Percentiles rank a stretch among this genome's conserved stretches.
Conservation (phyloP, 2,888 invertebrate genomes). For the Nemoura dubitans region DNA sequence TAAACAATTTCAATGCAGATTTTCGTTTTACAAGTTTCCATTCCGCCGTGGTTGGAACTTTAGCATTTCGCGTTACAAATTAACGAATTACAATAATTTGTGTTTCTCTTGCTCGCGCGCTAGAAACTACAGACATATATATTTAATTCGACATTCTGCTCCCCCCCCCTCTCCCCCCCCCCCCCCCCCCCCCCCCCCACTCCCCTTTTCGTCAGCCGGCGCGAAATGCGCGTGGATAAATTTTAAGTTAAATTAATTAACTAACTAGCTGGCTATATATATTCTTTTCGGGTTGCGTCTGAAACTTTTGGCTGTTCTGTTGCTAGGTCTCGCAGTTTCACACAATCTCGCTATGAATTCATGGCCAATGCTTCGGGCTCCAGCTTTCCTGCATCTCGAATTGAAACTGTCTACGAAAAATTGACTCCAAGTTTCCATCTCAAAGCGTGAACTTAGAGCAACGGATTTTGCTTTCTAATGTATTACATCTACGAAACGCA, state of each 20-base stretch:
- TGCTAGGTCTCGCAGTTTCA: background rate
- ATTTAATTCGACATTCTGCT: background rate
- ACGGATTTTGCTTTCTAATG: too few relatives aligned
- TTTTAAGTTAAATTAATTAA: constrained; percentile 7
- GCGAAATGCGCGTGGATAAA: background rate
- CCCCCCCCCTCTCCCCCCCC: background rate
- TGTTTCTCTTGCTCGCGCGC: background rate
- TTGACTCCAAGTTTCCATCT: too few relatives aligned
- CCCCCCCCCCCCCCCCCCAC: too few relatives aligned
- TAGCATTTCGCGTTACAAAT: background rate
- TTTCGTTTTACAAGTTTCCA: background rate
- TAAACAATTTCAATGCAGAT: background rate
- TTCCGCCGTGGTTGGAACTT: background rate
- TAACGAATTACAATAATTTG: constrained; percentile 5
- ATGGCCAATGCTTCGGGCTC: background rate
- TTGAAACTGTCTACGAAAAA: too few relatives aligned
- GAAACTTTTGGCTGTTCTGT: background rate
- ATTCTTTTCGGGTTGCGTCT: background rate
- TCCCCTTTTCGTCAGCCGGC: background rate
- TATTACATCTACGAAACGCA: too few relatives aligned
- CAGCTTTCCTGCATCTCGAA: too few relatives aligned
- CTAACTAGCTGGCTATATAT: background rate
- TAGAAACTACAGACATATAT: background rate
- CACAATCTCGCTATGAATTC: background rate
- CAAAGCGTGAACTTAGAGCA: too few relatives aligned